Evolutionary conservation across 1,140 invertebrate species (phyloP).

Genomic region (Anagrus nilaparvatae): DNA sequence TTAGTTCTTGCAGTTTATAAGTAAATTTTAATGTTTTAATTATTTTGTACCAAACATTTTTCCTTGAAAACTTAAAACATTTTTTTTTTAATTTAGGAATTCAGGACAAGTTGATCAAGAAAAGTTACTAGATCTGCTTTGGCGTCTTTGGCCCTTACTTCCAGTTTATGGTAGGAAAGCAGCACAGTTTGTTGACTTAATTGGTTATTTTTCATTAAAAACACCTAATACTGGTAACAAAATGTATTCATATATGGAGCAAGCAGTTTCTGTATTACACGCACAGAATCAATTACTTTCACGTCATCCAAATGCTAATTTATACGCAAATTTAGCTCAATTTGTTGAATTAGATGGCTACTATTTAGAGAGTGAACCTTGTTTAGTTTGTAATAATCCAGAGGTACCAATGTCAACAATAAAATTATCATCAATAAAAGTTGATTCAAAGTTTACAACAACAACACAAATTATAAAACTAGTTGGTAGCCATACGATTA

Average conservation of each 20-base stretch:
- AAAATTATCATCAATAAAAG: conserved; percentile 88
- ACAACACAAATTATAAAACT: conserved; percentile 96
- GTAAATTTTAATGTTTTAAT: conserved; percentile 37
- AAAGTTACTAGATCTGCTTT: conserved; percentile 69
- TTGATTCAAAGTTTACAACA: conserved; percentile 94
- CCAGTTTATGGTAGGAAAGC: conserved; percentile 87
- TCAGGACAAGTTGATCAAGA: conserved; percentile 68
- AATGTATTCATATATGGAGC: conserved; percentile 69
- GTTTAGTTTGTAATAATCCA: conserved; percentile 90
- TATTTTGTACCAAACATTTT: background rate
- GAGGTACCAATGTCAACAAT: conserved; percentile 87
- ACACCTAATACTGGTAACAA: conserved; percentile 52
- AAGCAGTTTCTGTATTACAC: conserved; percentile 73
- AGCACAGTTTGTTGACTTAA: conserved; percentile 90
- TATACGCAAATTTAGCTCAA: conserved; percentile 84
- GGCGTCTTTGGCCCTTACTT: conserved; percentile 84
- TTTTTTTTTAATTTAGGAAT: conserved; percentile 38
- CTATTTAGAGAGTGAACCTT: conserved; percentile 81
- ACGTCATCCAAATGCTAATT: conserved; percentile 86
- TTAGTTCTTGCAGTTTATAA: conserved; percentile 77
- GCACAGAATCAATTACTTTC: conserved; percentile 80
- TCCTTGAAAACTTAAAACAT: background rate
- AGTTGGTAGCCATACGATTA: conserved; percentile 88
- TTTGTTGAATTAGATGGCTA: conserved; percentile 93
- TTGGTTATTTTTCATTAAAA: conserved; percentile 87